Evolutionary conservation across 2,888 invertebrate species (phyloP).

Genomic region (Eupeodes luniger): DNA sequence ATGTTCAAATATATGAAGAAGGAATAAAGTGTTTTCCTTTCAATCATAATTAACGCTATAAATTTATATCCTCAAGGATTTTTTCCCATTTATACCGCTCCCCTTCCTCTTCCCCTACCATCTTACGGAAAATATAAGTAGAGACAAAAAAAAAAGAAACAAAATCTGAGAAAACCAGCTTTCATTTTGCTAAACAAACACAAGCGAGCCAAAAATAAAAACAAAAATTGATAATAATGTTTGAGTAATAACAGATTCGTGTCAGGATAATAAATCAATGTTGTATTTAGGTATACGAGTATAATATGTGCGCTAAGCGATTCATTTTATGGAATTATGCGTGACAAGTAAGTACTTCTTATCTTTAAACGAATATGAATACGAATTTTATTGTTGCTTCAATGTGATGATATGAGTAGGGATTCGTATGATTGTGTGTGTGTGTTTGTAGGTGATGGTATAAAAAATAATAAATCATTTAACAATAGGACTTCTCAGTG

Average conservation of each 20-base stretch:
- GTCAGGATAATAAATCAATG: conserved; percentile 75
- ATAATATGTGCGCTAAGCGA: conserved; percentile 56
- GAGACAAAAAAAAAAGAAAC: neutral
- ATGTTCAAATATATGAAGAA: neutral
- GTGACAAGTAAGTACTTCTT: conserved; percentile 75
- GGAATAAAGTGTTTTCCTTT: conserved; percentile 55
- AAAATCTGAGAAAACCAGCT: conserved; percentile 10
- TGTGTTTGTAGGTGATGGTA: conserved; percentile 4
- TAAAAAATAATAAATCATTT: conserved; percentile 66
- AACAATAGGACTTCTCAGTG: conserved; percentile 59
- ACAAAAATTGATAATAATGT: conserved; percentile 48
- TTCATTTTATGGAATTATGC: conserved; percentile 75
- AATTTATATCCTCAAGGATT: conserved; percentile 56
- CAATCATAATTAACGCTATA: conserved; percentile 74
- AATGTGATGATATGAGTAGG: conserved; percentile 14
- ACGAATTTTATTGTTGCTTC: conserved; percentile 74
- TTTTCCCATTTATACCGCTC: neutral
- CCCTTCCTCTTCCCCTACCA: no score
- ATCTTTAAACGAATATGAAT: conserved; percentile 75
- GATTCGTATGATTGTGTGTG: conserved; percentile 13
- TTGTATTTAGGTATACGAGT: conserved; percentile 21
- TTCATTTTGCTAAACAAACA: conserved; percentile 52
- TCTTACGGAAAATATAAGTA: neutral
- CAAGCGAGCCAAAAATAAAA: neutral
- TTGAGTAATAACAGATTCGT: conserved; percentile 72